Evolutionary conservation across 2,113 vertebrate genomes (phyloP), one percentile per base, ranked within the genome.

Genomic region (Pungitius pungitius): DNA sequence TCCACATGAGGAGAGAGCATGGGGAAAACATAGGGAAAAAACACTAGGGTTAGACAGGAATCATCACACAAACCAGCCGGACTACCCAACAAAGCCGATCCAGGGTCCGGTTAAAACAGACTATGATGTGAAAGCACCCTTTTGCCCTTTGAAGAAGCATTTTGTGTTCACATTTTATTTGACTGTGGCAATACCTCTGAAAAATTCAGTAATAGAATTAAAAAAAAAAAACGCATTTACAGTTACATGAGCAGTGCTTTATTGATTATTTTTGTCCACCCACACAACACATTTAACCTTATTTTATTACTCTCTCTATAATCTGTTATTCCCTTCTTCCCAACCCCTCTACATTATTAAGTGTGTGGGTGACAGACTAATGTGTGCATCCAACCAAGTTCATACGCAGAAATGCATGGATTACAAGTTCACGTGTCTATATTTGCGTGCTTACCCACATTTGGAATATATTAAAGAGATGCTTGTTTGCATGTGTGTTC

Each of bases 391-490:
- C 20, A 74, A 51, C 51, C 69, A 56, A 54, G 54, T 75, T 73
- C 35, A 26, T 30, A 40, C 3, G 3, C n/a, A 39, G 13, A 70
- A 27, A 43, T n/a, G 17, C 33, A 43, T 60, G 37, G 14, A 69
- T 52, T 69, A 68, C 22, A 62, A 51, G 49, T 49, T 78, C 0
- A 2, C 56, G 63, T 45, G 15, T 13, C 22, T 54, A 43, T 73
- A 60, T 64, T 55, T 80, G 61, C 75, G 64, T 78, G 61, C 80
- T 64, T 61, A 52, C 27, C 54, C 39, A 80, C 40, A 80, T 69
- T 52, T 73, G 45, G 60, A 56, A 67, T 73, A 66, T 62, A 83
- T 81, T 72, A 73, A 69, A 49, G 69, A 68, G n/a, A 42, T 73
- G 49, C 72, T 59, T 85, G 67, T 76, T 64, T 59, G 70, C 27